phyloP scores from a whole-genome alignment of 1,140 invertebrate genomes.

The Apolygus lucorum region DNA sequence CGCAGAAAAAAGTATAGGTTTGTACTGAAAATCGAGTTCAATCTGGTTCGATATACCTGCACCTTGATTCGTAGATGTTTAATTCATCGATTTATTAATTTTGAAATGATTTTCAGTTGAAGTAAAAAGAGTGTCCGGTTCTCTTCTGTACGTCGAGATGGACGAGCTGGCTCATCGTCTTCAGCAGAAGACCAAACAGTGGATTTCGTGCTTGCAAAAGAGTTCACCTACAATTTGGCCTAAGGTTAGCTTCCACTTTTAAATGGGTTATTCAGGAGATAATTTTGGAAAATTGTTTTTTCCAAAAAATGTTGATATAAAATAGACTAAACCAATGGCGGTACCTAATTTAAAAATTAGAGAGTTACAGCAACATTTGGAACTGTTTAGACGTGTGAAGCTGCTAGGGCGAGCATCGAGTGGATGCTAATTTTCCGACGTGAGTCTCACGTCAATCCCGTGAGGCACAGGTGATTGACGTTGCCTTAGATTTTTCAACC shows the following conservation, averaged over 20 bases:
- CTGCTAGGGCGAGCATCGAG: background rate
- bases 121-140: conserved; percentile 23
- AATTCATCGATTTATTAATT: background rate
- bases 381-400: too few relatives aligned
- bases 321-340: background rate
- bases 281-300: background rate
- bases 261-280: too few relatives aligned
- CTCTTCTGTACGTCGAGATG: conserved; percentile 26
- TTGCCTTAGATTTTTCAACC: background rate
- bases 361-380: too few relatives aligned
- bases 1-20: conserved; percentile 26
- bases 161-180: conserved; percentile 21
- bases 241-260: too few relatives aligned
- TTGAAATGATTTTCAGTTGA: conserved; percentile 27
- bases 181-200: conserved; percentile 24
- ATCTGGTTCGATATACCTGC: background rate
- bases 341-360: background rate
- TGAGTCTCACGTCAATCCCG: too few relatives aligned
- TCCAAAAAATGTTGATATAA: background rate
- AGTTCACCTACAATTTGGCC: conserved; percentile 29
- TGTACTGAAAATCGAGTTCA: background rate
- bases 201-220: conserved; percentile 18
- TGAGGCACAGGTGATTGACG: too few relatives aligned
- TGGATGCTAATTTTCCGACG: too few relatives aligned
- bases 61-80: background rate